Base-by-base conservation (phyloP, 2,888 invertebrate genomes). In the Corbicula japonica region DNA sequence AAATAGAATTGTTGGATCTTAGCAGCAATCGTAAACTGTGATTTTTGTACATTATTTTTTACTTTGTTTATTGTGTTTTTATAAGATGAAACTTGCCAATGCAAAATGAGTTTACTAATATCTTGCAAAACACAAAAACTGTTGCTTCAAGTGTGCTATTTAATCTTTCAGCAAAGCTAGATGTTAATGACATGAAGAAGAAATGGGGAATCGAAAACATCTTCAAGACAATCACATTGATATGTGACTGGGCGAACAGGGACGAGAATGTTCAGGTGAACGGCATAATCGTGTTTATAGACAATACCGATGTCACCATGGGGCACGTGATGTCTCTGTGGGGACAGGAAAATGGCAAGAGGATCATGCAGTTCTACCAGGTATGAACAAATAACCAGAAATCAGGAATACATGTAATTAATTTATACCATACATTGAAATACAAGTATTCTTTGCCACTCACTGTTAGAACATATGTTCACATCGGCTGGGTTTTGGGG, bases 221-320 rank as follows among this genome's bases (percentile, higher is more conserved):
- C 15, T 80, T 76, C 46, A 68, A 56, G 30, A 28, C 68, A 2
- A 80, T 80, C 18, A 71, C 61, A 3, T 50, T 80, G 21, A 32
- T 72, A 12, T 80, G 80, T 54, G 76, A 80, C 23, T 76, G 76
- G 75, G 34, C 72, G 18, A 80, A 75, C 58, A 61, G 72, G n/a
- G 83, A 83, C 26, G 83, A 83, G 46, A 76, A 79, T 34, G 50
- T 83, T 21, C 83, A 83, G 46, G 83, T 79, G 28, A 76, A 83
- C 46, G 83, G 83, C 15, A 48, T 83, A 6, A 18, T 58, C 1
- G 76, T 76, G 34, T 68, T 83, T 4, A 46, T 76, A 15, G 83
- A 83, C 60, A 65, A 71, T 34, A 76, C 83, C 12, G 74, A 76
- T 48, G 44, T 76, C 38, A 79, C 79, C 1, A 76, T 80, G 76